A percentile compares a stretch with the other conserved stretches of the same genome.
phyloP scores from a whole-genome alignment of 2,797 vertebrate genomes.

The Acanthornis magna region DNA sequence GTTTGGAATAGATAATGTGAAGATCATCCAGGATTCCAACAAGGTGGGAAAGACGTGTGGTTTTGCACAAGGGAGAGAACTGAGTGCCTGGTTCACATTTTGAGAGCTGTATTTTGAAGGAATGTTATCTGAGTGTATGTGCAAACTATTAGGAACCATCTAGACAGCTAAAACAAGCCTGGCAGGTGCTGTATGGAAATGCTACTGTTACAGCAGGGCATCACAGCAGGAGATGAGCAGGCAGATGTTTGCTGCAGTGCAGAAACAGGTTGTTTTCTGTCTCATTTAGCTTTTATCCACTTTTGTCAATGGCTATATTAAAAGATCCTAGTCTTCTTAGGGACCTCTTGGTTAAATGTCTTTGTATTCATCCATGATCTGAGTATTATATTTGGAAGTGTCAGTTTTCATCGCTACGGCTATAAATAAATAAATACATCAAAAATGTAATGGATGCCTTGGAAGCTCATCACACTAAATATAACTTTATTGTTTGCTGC shows the following conservation, averaged over 20 bases:
- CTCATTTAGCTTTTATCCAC: not conserved
- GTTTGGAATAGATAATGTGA: conserved; percentile 96
- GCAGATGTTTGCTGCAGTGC: not conserved
- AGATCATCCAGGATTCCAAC: conserved; percentile 99
- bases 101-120: not conserved
- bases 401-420: not conserved
- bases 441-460: not conserved
- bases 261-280: not conserved
- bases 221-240: not conserved
- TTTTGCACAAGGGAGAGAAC: not conserved
- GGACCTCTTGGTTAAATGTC: not conserved
- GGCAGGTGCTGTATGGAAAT: not conserved
- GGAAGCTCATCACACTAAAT: not conserved
- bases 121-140: not conserved
- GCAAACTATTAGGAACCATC: not conserved
- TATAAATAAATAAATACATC: not conserved
- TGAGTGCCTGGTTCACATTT: not conserved
- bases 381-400: not conserved
- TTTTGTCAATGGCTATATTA: not conserved
- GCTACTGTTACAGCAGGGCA: not conserved
- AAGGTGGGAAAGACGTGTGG: conserved; percentile 76
- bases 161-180: not conserved
- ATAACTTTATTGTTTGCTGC: not conserved
- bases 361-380: not conserved
- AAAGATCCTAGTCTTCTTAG: not conserved